A percentile compares a stretch with the other conserved stretches of the same genome.
phyloP scores from a whole-genome alignment of 2,797 vertebrate species.

The Danio kyathit region DNA sequence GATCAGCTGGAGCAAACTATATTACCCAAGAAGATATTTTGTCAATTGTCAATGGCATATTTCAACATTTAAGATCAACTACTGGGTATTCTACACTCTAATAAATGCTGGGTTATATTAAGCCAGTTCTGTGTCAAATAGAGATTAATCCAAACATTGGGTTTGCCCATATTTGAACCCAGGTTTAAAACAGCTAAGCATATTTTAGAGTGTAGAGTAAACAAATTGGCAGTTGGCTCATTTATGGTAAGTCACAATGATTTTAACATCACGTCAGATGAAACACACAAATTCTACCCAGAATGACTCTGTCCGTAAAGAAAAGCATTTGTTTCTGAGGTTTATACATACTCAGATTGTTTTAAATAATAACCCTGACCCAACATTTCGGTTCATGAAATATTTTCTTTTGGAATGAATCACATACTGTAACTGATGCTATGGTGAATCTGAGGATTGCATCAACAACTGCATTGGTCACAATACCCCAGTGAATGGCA shows the following conservation, averaged over 20 bases:
- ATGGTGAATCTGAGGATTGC: background rate
- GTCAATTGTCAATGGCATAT: too few relatives aligned
- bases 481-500: background rate
- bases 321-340: background rate
- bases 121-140: too few relatives aligned
- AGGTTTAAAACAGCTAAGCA: too few relatives aligned
- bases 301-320: background rate
- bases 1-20: background rate
- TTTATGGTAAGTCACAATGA: background rate
- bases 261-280: background rate
- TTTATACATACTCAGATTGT: background rate
- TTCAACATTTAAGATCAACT: too few relatives aligned
- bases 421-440: background rate
- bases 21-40: background rate
- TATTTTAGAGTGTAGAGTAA: background rate
- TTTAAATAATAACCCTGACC: background rate
- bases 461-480: background rate
- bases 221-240: background rate
- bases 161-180: too few relatives aligned
- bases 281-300: background rate
- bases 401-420: constrained; percentile 4
- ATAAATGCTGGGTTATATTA: too few relatives aligned
- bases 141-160: too few relatives aligned
- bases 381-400: background rate
- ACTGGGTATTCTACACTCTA: too few relatives aligned